Evolutionary conservation across 2,888 invertebrate species (phyloP), one percentile per base, ranked within the genome.

Genomic region (Noctuana brunneofusca): DNA sequence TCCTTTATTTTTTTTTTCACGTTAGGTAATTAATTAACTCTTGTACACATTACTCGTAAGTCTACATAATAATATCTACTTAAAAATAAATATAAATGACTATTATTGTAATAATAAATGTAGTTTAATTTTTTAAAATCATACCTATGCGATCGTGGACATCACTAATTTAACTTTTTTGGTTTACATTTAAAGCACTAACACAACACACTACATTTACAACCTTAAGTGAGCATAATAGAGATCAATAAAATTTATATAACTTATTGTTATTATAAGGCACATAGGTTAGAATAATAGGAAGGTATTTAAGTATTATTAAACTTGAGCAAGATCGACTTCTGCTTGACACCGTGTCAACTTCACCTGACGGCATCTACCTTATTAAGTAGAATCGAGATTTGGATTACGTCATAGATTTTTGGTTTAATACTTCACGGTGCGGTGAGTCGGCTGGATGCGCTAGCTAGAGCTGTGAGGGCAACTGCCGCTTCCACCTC

Each of bases 401-500:
- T 46, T 46, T 20, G 20, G 46, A 20, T 22, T 46, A 20, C 16
- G 11, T 46, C 46, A 20, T 3, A 20, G 11, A 1, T 20, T 20
- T 20, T 20, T 11, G 20, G 11, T 46, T 46, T 20, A 18, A 41
- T 6, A 1, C 12, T 52, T 75, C 65, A 86, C 9, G 79, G 83
- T 20, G 86, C 80, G 24, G 81, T 76, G n/a, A 87, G 70, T 22
- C 87, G 81, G 60, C 73, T 80, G 4, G 83, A 75, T 4, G 87
- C 86, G 24, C 92, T 86, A 1, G 95, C 95, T 65, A 96, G 82
- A 58, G 93, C 93, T 0, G 96, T 95, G 6, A 96, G 84, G 0
- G 96, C 95, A 66, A 95, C 95, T 0, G 96, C 96, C 0, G 96
- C 96, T 75, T 96, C 96, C 20, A 96, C 89, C 76, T 96, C 96